Percentiles rank a stretch among this genome's conserved stretches.
Conservation (phyloP, 2,888 invertebrate genomes). For the Iselma pallidipennis region DNA sequence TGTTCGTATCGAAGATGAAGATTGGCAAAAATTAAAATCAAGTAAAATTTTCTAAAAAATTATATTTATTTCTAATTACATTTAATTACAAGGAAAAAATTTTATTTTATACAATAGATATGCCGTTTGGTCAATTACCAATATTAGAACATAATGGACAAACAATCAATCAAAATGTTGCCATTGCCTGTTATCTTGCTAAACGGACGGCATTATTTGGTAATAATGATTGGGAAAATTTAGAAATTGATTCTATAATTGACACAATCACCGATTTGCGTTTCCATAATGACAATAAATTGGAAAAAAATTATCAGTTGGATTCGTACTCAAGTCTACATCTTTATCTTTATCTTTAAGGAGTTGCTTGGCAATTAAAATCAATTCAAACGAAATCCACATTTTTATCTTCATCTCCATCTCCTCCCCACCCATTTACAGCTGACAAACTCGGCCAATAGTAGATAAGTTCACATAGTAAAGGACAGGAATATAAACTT, state of each 20-base stretch:
- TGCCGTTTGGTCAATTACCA: slow-evolving; percentile 69
- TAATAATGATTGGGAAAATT: slow-evolving; percentile 61
- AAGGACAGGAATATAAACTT: too few species aligned
- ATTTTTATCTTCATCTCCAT: too few species aligned
- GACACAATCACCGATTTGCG: slow-evolving; percentile 66
- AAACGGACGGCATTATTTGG: slow-evolving; percentile 65
- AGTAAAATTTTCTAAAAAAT: slow-evolving; percentile 4
- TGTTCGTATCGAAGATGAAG: slow-evolving; percentile 58
- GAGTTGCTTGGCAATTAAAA: too few species aligned
- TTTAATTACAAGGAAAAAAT: too few species aligned
- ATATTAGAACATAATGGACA: slow-evolving; percentile 68
- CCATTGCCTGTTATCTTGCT: slow-evolving; percentile 67
- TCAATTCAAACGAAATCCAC: too few species aligned
- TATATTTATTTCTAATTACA: not conserved
- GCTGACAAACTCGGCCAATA: too few species aligned
- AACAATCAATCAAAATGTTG: slow-evolving; percentile 62
- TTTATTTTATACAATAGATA: slow-evolving; percentile 42
- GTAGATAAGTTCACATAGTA: not conserved
- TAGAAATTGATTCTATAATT: slow-evolving; percentile 66
- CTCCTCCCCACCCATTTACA: too few species aligned
- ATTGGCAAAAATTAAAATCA: slow-evolving; percentile 56
- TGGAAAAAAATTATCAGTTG: too few species aligned
- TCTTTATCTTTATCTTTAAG: too few species aligned
- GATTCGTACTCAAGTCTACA: too few species aligned
- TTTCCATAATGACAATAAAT: too few species aligned